Evolutionary conservation across 2,888 invertebrate species (phyloP), one percentile per base, ranked within the genome.

Genomic region (Meliscaeva auricollis): DNA sequence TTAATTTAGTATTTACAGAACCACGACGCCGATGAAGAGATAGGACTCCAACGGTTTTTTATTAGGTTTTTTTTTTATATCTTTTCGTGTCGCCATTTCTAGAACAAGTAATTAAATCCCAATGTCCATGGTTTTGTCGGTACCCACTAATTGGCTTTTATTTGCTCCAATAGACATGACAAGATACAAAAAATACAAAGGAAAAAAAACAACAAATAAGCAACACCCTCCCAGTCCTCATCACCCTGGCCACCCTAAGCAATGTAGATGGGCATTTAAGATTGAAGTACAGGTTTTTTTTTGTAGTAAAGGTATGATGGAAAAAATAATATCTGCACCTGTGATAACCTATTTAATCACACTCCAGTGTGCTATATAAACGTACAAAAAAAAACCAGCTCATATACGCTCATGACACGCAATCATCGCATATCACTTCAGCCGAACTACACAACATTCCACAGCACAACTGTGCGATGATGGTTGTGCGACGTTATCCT

Each of bases 321-420:
- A 72, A 70, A 74, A 70, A 64, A 78, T 84, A 72, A 76, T 84
- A 76, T 84, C 84, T 80, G 68, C 84, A 75, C 80, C 84, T 84
- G 75, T 68, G 84, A 76, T 84, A 84, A 84, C 84, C 80, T 84
- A 84, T 72, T 84, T 84, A 80, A 84, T 80, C 80, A 80, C 84
- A 84, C 84, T 60, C 84, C 17, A 20, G 75, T 70, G 80, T 72
- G 75, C 79, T 44, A 68, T 80, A 72, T 69, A 70, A 50, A 75
- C 48, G 35, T 35, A 38, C 2, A 38, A 38, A 38, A 66, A 48
- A 58, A 78, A 73, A 69, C 41, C 62, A 44, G 44, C 62, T 58
- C 74, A 54, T 56, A 64, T 68, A 54, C 54, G 60, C 54, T 72
- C 72, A 58, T 72, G 75, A 68, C 84, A 84, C 84, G 84, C 84